A percentile compares a stretch with the other conserved stretches of the same genome.
These are phyloP conservation scores for Rhopalosiphum maidis DNA, from an alignment of 1,140 invertebrate genomes.

Conservation along the genomic window DNA sequence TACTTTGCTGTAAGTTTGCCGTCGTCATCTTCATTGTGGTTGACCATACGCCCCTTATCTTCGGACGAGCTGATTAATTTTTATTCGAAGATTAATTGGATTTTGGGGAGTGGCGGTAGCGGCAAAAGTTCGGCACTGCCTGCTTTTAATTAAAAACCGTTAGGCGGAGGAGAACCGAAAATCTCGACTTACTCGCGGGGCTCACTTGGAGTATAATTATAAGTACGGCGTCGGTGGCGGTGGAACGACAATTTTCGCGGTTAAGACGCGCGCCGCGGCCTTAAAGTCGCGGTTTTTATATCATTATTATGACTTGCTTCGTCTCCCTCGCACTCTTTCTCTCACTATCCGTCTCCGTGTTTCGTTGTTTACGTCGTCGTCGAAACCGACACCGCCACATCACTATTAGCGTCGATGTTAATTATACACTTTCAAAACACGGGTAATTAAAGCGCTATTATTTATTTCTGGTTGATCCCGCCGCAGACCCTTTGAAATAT, in stretches of 20 bases:
- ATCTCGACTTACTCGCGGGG: slow-evolving; percentile 2
- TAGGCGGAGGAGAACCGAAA: background rate
- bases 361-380: background rate
- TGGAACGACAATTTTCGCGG: background rate
- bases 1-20: background rate
- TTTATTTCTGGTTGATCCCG: slow-evolving; percentile 22
- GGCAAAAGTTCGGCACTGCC: background rate
- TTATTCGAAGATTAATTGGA: slow-evolving; percentile 33
- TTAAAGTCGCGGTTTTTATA: background rate
- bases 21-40: background rate
- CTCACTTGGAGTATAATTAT: background rate
- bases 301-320: background rate
- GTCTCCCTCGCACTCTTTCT: background rate
- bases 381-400: slow-evolving; percentile 11
- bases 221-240: background rate
- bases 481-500: background rate
- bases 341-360: background rate
- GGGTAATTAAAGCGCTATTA: slow-evolving; percentile 28
- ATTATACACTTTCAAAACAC: background rate
- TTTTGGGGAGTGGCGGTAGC: background rate
- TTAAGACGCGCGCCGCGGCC: background rate
- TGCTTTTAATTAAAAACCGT: slow-evolving; percentile 43
- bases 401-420: slow-evolving; percentile 20
- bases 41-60: slow-evolving; percentile 5
- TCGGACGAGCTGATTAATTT: background rate